These are phyloP conservation scores for Myocastor coypus DNA, from an alignment of 2,113 vertebrate genomes.

Conservation along the genomic window DNA sequence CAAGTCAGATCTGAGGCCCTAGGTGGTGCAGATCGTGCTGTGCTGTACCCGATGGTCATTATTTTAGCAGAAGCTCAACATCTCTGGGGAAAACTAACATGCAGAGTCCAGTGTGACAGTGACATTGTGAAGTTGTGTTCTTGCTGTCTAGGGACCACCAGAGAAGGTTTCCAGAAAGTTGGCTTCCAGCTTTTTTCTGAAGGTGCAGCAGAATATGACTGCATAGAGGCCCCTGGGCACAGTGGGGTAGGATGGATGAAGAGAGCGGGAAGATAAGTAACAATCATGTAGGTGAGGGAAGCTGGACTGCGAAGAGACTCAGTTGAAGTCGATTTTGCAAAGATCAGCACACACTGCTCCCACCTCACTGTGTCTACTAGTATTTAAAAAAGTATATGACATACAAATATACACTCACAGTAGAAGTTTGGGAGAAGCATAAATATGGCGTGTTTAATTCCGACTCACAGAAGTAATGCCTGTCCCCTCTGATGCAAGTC, in stretches of 20 bases:
- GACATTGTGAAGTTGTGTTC: neutral
- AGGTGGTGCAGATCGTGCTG: too few relatives aligned
- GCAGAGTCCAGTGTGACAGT: neutral
- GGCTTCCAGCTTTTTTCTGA: neutral
- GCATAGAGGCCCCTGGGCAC: neutral
- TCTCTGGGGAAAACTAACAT: conserved; percentile 20
- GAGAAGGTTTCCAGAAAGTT: neutral
- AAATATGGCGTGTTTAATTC: neutral
- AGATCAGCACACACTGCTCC: neutral
- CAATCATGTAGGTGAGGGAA: neutral
- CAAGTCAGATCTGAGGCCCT: neutral
- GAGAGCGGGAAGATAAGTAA: neutral
- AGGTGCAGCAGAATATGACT: neutral
- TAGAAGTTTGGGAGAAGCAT: neutral
- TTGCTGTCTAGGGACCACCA: neutral
- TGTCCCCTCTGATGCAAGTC: neutral
- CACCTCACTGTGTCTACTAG: too few relatives aligned
- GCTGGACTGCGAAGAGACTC: neutral
- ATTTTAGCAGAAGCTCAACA: neutral
- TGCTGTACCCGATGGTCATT: neutral
- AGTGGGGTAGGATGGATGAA: neutral
- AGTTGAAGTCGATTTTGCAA: neutral
- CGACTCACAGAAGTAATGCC: neutral
- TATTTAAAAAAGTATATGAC: neutral
- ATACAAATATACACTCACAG: neutral